Evolutionary conservation across 35 echinoderm and acorn worm species (phyloP).

Genomic region (Apostichopus japonicus): DNA sequence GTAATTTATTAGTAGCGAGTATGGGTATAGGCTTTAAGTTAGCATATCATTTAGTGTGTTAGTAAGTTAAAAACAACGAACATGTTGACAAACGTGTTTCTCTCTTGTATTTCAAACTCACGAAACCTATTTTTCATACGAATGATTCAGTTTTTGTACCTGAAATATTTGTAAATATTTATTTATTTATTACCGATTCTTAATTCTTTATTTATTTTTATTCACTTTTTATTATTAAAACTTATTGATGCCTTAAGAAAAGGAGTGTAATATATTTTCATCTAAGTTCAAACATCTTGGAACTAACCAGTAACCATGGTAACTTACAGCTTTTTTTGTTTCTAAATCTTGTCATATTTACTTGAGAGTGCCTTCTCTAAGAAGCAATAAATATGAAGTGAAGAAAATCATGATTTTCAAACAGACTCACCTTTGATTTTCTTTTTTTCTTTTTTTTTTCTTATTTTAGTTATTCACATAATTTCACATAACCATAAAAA

Average conservation of each 20-base stretch:
- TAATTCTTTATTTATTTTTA: background rate
- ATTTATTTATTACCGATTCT: slow-evolving; percentile 36
- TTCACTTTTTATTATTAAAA: background rate
- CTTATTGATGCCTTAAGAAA: slow-evolving; percentile 47
- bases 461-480: no score
- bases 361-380: slow-evolving; percentile 37
- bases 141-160: background rate
- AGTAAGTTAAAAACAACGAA: no score
- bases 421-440: no score
- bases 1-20: no score
- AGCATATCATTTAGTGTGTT: no score
- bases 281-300: slow-evolving; percentile 16
- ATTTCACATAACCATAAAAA: no score
- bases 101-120: no score
- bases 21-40: no score
- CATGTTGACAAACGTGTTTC: no score
- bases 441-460: no score
- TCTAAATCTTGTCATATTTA: slow-evolving; percentile 35
- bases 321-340: slow-evolving; percentile 29
- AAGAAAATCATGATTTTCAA: background rate
- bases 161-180: slow-evolving; percentile 31
- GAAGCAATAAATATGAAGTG: slow-evolving; percentile 40
- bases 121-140: no score
- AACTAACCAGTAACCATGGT: slow-evolving; percentile 27
- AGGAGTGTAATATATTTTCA: slow-evolving; percentile 37